Evolutionary conservation across 2,888 invertebrate species (phyloP).

Genomic region (Oscheius sp.): DNA sequence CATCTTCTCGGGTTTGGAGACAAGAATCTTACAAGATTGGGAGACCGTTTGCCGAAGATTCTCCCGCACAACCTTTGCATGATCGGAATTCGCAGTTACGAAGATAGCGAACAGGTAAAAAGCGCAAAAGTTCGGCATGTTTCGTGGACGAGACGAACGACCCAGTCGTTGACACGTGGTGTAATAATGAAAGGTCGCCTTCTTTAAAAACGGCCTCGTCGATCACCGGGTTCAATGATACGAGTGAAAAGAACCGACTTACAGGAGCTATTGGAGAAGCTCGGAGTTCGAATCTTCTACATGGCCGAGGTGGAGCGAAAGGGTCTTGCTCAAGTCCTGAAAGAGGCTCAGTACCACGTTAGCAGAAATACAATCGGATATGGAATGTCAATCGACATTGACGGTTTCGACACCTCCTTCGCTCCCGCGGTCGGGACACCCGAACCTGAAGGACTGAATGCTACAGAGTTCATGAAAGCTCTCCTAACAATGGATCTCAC

Average conservation of each 20-base stretch:
- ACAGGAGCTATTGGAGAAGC: constrained; percentile 59
- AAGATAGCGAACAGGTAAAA: constrained; percentile 61
- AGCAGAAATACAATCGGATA: constrained; percentile 62
- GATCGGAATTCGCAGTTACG: constrained; percentile 66
- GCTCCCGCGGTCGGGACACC: constrained; percentile 69
- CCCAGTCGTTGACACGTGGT: constrained; percentile 9
- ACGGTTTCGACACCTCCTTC: constrained; percentile 63
- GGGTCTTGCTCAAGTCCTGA: constrained; percentile 62
- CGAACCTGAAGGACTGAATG: constrained; percentile 62
- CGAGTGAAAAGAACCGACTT: background rate
- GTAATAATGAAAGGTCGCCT: background rate
- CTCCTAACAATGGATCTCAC: constrained; percentile 58
- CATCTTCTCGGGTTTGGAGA: constrained; percentile 67
- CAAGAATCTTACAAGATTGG: constrained; percentile 48
- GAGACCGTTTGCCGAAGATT: constrained; percentile 61
- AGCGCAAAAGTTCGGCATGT: constrained; percentile 1
- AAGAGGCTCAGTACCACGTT: constrained; percentile 63
- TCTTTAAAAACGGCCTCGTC: background rate
- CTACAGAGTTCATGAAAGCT: constrained; percentile 65
- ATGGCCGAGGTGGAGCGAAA: constrained; percentile 61
- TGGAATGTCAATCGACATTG: constrained; percentile 67
- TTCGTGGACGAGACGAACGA: constrained; percentile 6
- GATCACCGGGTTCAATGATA: background rate
- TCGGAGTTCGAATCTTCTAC: constrained; percentile 67
- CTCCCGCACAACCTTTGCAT: constrained; percentile 62